Percentiles rank a stretch among this genome's conserved stretches.
phyloP scores from a whole-genome alignment of 2,888 invertebrate genomes.

The Hirtodrosophila duncani region DNA sequence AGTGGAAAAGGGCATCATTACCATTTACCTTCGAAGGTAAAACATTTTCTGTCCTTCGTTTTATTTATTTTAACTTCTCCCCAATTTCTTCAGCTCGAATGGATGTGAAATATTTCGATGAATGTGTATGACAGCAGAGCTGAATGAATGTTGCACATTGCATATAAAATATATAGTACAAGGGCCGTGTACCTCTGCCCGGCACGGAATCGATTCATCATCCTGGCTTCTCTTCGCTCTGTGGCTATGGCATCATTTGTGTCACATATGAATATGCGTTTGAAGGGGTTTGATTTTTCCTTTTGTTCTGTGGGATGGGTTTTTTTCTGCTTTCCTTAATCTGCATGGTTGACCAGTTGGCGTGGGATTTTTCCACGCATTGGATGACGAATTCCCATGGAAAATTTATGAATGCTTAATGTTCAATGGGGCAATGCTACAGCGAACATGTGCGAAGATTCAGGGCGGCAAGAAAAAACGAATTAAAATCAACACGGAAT shows the following conservation, averaged over 20 bases:
- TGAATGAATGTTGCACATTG: too few relatives aligned
- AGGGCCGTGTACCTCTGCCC: too few relatives aligned
- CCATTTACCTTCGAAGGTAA: constrained; percentile 4
- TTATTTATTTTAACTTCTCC: constrained; percentile 4
- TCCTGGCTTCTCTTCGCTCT: too few relatives aligned
- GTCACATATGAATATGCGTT: too few relatives aligned
- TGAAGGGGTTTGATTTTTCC: too few relatives aligned
- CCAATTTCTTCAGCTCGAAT: constrained; percentile 26
- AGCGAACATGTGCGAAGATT: constrained; percentile 51
- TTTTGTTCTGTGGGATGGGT: too few relatives aligned
- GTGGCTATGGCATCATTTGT: too few relatives aligned
- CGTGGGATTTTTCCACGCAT: constrained; percentile 55
- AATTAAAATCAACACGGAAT: too few relatives aligned
- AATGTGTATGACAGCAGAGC: constrained; percentile 31
- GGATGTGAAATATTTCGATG: constrained; percentile 36
- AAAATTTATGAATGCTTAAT: constrained; percentile 72
- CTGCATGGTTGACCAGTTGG: constrained; percentile 5
- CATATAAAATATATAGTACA: constrained; percentile 14
- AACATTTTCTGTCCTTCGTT: constrained; percentile 5
- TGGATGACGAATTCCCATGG: constrained; percentile 63
- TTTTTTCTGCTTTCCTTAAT: constrained; percentile 1
- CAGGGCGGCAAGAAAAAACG: too few relatives aligned
- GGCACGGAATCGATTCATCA: too few relatives aligned
- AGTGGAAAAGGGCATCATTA: too few relatives aligned
- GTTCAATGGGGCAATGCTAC: constrained; percentile 63